Evolutionary conservation across 2,888 invertebrate genomes (phyloP).

Genomic region (Cynaeus angustus): DNA sequence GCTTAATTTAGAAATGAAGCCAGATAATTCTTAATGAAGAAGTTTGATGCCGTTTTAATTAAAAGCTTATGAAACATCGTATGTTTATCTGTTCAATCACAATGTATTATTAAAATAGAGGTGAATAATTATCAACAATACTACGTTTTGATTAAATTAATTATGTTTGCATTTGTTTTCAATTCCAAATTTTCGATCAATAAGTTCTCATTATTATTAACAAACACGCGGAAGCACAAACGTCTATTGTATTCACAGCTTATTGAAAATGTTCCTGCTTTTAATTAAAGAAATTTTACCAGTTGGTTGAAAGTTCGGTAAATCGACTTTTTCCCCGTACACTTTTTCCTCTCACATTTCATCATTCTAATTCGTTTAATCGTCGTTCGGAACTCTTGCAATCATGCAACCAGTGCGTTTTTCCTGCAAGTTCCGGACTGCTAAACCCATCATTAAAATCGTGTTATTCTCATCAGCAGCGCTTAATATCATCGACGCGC

Average conservation of each 20-base stretch:
- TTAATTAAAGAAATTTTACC: constrained; percentile 3
- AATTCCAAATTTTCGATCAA: background rate
- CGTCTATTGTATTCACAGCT: constrained; percentile 6
- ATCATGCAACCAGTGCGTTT: background rate
- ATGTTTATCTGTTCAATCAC: background rate
- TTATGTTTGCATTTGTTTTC: constrained; percentile 4
- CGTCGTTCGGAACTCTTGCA: background rate
- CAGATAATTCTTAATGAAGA: constrained; percentile 27
- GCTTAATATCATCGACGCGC: constrained; percentile 19
- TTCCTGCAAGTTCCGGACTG: background rate
- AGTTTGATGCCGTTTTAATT: background rate
- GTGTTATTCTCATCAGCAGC: constrained; percentile 34
- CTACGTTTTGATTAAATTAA: constrained; percentile 7
- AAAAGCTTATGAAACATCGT: no score
- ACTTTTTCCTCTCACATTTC: background rate
- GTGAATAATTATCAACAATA: constrained; percentile 1
- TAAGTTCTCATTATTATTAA: constrained; percentile 21
- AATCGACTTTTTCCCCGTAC: background rate
- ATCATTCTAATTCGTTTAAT: constrained; percentile 1
- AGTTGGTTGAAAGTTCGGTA: background rate
- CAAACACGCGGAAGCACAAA: constrained; percentile 16
- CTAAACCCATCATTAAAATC: constrained; percentile 32
- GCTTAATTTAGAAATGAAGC: constrained; percentile 25
- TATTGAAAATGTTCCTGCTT: background rate
- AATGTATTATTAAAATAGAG: background rate